phyloP scores from a whole-genome alignment of 2,113 vertebrate species.

The Bombycilla garrulus region DNA sequence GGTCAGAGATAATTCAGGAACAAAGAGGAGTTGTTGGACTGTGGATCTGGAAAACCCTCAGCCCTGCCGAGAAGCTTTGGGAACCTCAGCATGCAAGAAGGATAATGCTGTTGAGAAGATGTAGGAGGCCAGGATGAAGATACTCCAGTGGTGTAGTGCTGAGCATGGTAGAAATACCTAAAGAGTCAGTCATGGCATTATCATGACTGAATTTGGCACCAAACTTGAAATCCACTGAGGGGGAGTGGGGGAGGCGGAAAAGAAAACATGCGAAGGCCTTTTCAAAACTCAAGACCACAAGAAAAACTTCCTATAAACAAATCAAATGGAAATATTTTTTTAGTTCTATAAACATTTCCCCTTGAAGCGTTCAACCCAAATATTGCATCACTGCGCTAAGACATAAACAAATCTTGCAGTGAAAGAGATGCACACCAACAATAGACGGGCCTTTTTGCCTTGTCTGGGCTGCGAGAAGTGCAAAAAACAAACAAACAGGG shows the following conservation, averaged over 20 bases:
- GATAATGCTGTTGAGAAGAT: neutral
- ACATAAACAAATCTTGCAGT: slow-evolving; percentile 63
- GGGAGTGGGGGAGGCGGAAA: neutral
- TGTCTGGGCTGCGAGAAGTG: neutral
- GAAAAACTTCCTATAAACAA: slow-evolving; percentile 69
- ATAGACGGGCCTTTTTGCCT: slow-evolving; percentile 52
- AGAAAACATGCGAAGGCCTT: slow-evolving; percentile 61
- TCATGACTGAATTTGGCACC: slow-evolving; percentile 46
- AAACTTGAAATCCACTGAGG: slow-evolving; percentile 5
- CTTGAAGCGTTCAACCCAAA: slow-evolving; percentile 67
- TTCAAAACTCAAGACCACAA: slow-evolving; percentile 64
- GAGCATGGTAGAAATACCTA: slow-evolving; percentile 35
- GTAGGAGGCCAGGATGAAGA: neutral
- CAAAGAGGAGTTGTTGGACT: neutral
- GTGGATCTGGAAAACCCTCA: neutral
- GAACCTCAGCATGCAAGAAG: neutral
- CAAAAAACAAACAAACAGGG: slow-evolving; percentile 62
- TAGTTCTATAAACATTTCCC: slow-evolving; percentile 65
- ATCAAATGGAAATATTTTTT: slow-evolving; percentile 70
- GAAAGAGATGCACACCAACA: slow-evolving; percentile 59
- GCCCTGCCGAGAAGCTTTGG: fast-evolving
- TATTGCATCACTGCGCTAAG: slow-evolving; percentile 65
- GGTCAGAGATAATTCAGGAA: neutral
- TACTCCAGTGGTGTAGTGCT: neutral
- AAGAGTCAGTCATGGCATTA: slow-evolving; percentile 37